These are phyloP conservation scores for Distichodus sexfasciatus DNA, from an alignment of 2,797 vertebrate genomes.

Conservation along the genomic window DNA sequence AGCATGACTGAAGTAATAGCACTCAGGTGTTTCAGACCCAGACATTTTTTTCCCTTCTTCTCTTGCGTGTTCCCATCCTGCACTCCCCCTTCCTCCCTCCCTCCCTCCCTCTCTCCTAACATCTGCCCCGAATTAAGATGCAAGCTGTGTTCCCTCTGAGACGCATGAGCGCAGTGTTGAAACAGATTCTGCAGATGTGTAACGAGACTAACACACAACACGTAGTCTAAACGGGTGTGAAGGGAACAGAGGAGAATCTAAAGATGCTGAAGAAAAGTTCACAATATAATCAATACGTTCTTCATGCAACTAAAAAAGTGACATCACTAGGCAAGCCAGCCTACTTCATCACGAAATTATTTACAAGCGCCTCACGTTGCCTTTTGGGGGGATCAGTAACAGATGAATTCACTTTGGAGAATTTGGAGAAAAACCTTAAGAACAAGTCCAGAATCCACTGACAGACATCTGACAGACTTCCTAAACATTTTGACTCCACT, in stretches of 20 bases:
- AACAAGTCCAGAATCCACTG: not conserved
- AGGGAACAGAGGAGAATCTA: constrained; percentile 12
- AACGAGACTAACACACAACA: too few species aligned
- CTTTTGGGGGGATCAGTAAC: too few species aligned
- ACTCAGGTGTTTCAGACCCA: constrained; percentile 67
- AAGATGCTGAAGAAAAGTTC: too few species aligned
- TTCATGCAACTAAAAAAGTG: too few species aligned
- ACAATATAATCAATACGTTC: too few species aligned
- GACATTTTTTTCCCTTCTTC: constrained; percentile 25
- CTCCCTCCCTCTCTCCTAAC: constrained; percentile 46
- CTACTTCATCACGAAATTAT: too few species aligned
- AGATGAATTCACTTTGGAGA: too few species aligned
- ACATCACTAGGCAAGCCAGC: too few species aligned
- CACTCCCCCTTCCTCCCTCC: too few species aligned
- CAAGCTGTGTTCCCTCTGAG: constrained; percentile 59
- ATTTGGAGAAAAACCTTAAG: not conserved
- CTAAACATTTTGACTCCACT: not conserved
- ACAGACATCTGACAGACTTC: not conserved
- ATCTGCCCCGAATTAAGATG: constrained; percentile 70
- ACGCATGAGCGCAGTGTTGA: constrained; percentile 45
- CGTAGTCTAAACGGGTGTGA: constrained; percentile 68
- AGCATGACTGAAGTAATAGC: constrained; percentile 61
- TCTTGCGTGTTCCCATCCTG: constrained; percentile 44
- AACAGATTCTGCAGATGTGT: constrained; percentile 67
- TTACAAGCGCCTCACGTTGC: too few species aligned